These are phyloP conservation scores for Eulemur rubriventer DNA, from an alignment of 2,797 vertebrate species.

Conservation along the genomic window DNA sequence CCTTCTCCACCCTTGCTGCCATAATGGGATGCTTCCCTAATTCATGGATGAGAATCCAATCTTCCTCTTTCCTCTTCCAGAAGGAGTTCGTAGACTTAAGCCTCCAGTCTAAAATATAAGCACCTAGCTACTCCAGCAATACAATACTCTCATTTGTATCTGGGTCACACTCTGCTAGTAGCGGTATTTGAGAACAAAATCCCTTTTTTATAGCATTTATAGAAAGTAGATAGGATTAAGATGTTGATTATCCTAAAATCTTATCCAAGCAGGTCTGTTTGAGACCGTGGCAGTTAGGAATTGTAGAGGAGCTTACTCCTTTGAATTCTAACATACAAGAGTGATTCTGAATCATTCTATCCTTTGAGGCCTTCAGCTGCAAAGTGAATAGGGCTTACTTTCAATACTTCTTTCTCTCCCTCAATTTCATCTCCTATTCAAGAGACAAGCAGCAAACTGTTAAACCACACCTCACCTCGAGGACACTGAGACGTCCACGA, in stretches of 20 bases:
- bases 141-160: not conserved
- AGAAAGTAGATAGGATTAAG: slow-evolving; percentile 27
- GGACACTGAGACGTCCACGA: not conserved
- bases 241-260: not conserved
- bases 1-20: not conserved
- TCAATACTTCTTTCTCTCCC: not conserved
- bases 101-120: not conserved
- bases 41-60: not conserved
- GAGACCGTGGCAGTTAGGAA: not conserved
- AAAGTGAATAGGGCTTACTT: not conserved
- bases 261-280: not conserved
- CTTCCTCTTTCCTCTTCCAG: not conserved
- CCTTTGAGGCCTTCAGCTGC: not conserved
- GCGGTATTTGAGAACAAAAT: not conserved
- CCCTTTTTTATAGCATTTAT: not conserved
- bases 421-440: not conserved
- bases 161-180: not conserved
- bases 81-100: not conserved
- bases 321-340: not conserved
- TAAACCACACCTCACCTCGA: not conserved
- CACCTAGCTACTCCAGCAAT: not conserved
- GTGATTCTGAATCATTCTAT: not conserved
- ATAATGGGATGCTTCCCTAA: not conserved
- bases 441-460: not conserved
- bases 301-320: not conserved